A percentile compares a stretch with the other conserved stretches of the same genome.
These are phyloP conservation scores for Patiria miniata DNA, from an alignment of 35 echinoderm and acorn worm species.

Conservation along the genomic window DNA sequence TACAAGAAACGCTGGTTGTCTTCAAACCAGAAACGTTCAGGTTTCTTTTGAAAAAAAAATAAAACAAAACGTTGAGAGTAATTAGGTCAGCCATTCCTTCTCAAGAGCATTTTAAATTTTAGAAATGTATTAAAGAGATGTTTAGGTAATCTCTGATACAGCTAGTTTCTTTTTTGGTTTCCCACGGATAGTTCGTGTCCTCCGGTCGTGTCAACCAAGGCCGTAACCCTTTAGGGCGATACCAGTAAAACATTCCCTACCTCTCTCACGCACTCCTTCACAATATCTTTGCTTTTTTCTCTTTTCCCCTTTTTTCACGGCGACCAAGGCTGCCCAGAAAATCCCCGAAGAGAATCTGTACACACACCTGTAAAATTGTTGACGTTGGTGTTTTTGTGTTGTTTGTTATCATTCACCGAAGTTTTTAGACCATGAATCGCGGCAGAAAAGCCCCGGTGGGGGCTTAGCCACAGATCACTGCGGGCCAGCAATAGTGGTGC, in stretches of 20 bases:
- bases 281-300: no score
- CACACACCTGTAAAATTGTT: conserved; percentile 25
- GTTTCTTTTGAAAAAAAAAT: no score
- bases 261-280: not conserved
- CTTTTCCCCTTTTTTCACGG: not conserved
- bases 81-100: no score
- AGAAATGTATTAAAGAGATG: no score
- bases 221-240: not conserved
- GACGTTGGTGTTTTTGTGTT: conserved; percentile 9
- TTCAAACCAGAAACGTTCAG: no score
- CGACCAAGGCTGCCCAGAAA: conserved; percentile 8
- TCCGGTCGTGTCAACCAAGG: conserved; percentile 14
- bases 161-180: not conserved
- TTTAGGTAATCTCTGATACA: no score
- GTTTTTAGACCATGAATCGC: not conserved
- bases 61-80: no score
- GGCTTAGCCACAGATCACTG: conserved; percentile 28
- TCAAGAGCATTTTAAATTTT: no score
- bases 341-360: conserved; percentile 9
- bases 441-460: not conserved
- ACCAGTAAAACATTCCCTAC: not conserved
- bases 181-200: conserved; percentile 1
- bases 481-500: not conserved
- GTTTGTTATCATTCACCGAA: conserved; percentile 1
- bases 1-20: no score